Evolutionary conservation across 2,888 invertebrate species (phyloP), one percentile per base, ranked within the genome.

Genomic region (Cosmopolites sordidus): DNA sequence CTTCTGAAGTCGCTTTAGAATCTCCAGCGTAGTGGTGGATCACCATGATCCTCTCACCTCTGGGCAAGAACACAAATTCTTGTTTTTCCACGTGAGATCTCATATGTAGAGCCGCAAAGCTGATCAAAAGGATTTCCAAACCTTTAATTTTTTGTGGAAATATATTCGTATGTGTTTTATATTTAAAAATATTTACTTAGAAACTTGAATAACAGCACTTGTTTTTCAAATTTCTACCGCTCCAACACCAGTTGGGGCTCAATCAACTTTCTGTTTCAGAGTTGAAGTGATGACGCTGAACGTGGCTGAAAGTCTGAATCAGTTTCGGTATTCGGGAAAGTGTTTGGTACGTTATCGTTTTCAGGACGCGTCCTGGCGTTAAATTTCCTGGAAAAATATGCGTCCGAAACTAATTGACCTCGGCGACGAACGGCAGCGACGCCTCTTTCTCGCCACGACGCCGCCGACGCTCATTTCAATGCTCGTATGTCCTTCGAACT

Each of bases 21-120:
- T 27, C 33, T 49, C 22, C 71, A 71, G 71, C 69, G 71, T 68
- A 71, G 64, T 68, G 71, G 71, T 67, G 71, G 66, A 64, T 37
- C 44, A 22, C 54, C 14, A 3, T 1, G 43, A 59, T 62, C 65
- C 71, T 70, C 67, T 70, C 71, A 71, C 70, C 71, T 66, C 70
- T 71, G 69, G 67, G 56, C 67, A 55, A 58, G 58, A 48, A 54
- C 17, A 14, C 43, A 22, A 39, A 48, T 55, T 56, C 61, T 62
- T 57, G 67, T 63, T 64, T 59, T 59, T 64, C 65, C 66, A 71
- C 48, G 70, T 71, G 71, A 68, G 68, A 69, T 70, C 68, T 43
- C 51, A 22, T 4, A 14, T 12, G 14, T 8, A 27, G 70, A 71
- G 51, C 71, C 70, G 71, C 65, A 62, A 70, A 71, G 71, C 71